These are phyloP conservation scores for Pampus argenteus DNA, from an alignment of 2,797 vertebrate species.

Conservation along the genomic window DNA sequence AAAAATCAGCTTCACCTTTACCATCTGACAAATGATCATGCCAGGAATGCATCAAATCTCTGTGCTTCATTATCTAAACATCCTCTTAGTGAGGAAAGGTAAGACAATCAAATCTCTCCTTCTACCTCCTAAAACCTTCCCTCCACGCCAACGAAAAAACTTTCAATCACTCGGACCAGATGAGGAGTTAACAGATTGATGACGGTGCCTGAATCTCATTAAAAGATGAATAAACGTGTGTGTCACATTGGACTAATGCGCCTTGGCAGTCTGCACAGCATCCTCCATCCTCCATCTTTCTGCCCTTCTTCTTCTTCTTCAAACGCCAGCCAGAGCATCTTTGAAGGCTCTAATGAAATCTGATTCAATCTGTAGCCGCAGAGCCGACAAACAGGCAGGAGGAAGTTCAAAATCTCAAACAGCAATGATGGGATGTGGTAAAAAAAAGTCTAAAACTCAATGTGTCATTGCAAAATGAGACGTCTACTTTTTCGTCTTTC, in stretches of 20 bases:
- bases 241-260: slow-evolving; percentile 29
- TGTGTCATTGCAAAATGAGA: slow-evolving; percentile 10
- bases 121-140: slow-evolving; percentile 7
- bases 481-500: background rate
- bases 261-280: slow-evolving; percentile 18
- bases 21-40: slow-evolving; percentile 2
- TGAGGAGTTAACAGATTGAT: slow-evolving; percentile 11
- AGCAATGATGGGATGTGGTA: background rate
- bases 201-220: slow-evolving; percentile 29
- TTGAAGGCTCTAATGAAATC: slow-evolving; percentile 57
- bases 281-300: slow-evolving; percentile 18
- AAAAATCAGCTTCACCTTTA: slow-evolving; percentile 27
- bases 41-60: background rate
- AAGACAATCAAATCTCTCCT: background rate
- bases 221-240: slow-evolving; percentile 47
- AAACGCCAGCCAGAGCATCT: slow-evolving; percentile 33
- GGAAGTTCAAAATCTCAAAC: slow-evolving; percentile 18
- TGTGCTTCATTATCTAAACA: slow-evolving; percentile 14
- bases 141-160: slow-evolving; percentile 5
- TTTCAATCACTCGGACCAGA: slow-evolving; percentile 4
- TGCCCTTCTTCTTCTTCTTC: slow-evolving; percentile 3
- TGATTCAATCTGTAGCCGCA: slow-evolving; percentile 36
- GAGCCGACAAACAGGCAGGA: background rate
- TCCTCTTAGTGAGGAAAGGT: slow-evolving; percentile 6
- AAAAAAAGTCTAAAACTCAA: background rate